Evolutionary conservation across 2,888 invertebrate species (phyloP).

Genomic region (Erebia palarica): DNA sequence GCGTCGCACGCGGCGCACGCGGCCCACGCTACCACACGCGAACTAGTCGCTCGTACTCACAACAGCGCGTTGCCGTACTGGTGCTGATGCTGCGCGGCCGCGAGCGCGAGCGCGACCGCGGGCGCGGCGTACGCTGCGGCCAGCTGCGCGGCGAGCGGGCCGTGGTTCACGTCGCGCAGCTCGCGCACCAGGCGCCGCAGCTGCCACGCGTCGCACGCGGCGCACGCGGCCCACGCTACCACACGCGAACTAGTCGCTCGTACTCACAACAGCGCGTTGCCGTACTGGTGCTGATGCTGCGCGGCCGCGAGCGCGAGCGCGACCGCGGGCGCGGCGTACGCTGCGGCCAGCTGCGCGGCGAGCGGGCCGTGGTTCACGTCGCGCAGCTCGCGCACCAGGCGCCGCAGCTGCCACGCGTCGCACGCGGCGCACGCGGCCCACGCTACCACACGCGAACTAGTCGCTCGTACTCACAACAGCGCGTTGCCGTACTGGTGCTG

Average conservation of each 20-base stretch:
- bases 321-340: conserved; percentile 96
- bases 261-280: conserved; percentile 95
- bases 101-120: conserved; percentile 93
- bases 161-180: conserved; percentile 97
- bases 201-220: conserved; percentile 96
- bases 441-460: conserved; percentile 96
- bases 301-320: conserved; percentile 95
- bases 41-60: conserved; percentile 91
- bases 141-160: conserved; percentile 96
- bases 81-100: conserved; percentile 95
- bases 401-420: conserved; percentile 96
- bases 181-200: conserved; percentile 96
- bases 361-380: conserved; percentile 98
- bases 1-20: conserved; percentile 94
- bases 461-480: conserved; percentile 89
- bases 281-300: conserved; percentile 96
- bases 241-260: conserved; percentile 90
- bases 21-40: conserved; percentile 96
- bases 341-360: conserved; percentile 95
- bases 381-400: conserved; percentile 96
- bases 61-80: conserved; percentile 97
- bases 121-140: conserved; percentile 96
- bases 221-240: conserved; percentile 95
- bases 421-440: conserved; percentile 94
- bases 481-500: conserved; percentile 98